phyloP scores from a whole-genome alignment of 2,888 invertebrate genomes.

The Temnothorax ravouxi region DNA sequence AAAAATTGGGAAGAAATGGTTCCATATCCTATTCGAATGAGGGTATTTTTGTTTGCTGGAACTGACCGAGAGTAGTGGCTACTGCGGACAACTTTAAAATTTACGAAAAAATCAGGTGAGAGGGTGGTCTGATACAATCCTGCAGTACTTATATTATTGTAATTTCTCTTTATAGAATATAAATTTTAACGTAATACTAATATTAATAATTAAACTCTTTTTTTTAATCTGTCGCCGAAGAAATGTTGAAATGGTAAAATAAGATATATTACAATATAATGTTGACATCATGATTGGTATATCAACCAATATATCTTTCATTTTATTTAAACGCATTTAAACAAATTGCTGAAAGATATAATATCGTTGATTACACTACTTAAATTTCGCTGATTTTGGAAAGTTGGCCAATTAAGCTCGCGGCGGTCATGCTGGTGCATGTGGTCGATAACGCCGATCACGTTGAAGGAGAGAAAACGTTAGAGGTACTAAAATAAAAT shows the following conservation, averaged over 20 bases:
- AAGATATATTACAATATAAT: background rate
- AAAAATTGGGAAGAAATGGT: too few species aligned
- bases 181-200: background rate
- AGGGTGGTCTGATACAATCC: too few species aligned
- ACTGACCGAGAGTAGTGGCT: too few species aligned
- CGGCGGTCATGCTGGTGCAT: conserved; percentile 2
- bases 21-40: too few species aligned
- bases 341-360: background rate
- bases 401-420: conserved; percentile 25
- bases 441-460: conserved; percentile 33
- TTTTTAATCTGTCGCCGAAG: background rate
- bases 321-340: background rate
- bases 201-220: background rate
- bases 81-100: too few species aligned
- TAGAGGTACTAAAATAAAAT: conserved; percentile 29
- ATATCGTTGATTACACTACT: background rate
- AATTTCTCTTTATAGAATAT: background rate
- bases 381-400: conserved; percentile 1
- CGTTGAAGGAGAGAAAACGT: conserved; percentile 10
- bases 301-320: background rate
- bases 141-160: background rate
- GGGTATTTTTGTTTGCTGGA: too few species aligned
- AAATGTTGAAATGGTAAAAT: background rate
- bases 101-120: too few species aligned
- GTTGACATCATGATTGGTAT: background rate